These are phyloP conservation scores for Lithophane semibrunnea DNA, from an alignment of 2,888 invertebrate species.

Conservation along the genomic window DNA sequence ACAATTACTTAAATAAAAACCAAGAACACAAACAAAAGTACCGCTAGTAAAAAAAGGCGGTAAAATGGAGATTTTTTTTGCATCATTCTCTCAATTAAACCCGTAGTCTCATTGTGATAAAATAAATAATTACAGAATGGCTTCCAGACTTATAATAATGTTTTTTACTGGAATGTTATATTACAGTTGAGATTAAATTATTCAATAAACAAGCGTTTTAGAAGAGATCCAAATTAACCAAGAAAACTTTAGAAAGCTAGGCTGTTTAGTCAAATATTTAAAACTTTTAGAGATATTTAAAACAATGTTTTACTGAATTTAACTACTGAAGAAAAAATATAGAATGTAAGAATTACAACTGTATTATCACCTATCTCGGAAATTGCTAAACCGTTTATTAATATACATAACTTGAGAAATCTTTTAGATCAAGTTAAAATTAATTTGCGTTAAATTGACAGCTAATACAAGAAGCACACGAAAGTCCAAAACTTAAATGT, in stretches of 20 bases:
- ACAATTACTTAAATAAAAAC: not conserved
- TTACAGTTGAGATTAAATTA: constrained; percentile 85
- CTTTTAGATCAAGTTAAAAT: constrained; percentile 54
- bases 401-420: constrained; percentile 31
- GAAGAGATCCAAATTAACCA: constrained; percentile 80
- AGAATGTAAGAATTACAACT: constrained; percentile 21
- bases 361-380: constrained; percentile 23
- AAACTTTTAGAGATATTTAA: constrained; percentile 13
- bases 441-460: constrained; percentile 47
- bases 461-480: constrained; percentile 68
- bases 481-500: constrained; percentile 70
- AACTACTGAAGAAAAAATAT: constrained; percentile 3
- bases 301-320: not conserved
- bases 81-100: constrained; percentile 59
- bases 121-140: constrained; percentile 66
- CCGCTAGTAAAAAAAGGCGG: not conserved
- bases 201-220: constrained; percentile 77
- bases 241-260: constrained; percentile 49
- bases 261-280: constrained; percentile 28
- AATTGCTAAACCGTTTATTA: constrained; percentile 9
- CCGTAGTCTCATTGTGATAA: constrained; percentile 51
- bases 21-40: not conserved
- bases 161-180: constrained; percentile 87
- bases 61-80: not conserved
- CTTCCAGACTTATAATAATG: constrained; percentile 79